Evolutionary conservation across 92 coral and sea anemone species (phyloP).

Genomic region (Epizoanthus stellaris): DNA sequence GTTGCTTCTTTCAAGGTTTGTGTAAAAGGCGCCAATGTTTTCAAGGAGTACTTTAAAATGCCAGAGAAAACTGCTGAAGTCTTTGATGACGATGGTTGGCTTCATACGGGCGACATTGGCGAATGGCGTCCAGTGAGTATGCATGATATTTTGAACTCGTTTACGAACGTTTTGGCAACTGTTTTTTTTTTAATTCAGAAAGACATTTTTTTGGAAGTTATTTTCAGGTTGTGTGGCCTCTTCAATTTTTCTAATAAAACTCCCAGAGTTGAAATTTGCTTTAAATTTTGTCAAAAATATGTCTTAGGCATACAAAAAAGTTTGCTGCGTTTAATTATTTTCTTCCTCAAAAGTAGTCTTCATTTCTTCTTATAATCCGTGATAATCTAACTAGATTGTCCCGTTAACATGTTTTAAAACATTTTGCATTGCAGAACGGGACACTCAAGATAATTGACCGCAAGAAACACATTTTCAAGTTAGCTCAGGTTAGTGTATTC

Average conservation of each 20-base stretch:
- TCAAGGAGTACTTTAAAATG: conserved; percentile 76
- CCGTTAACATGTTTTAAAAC: too few species aligned
- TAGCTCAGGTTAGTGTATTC: conserved; percentile 24
- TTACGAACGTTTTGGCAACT: not conserved
- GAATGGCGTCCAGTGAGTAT: conserved; percentile 80
- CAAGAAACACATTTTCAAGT: conserved; percentile 29
- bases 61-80: conserved; percentile 93
- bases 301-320: too few species aligned
- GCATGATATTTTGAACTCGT: not conserved
- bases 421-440: not conserved
- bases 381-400: too few species aligned
- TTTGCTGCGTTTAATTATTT: too few species aligned
- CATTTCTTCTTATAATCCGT: too few species aligned
- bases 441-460: conserved; percentile 33
- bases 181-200: not conserved
- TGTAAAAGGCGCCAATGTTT: conserved; percentile 81
- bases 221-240: too few species aligned
- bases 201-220: too few species aligned
- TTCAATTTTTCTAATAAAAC: too few species aligned
- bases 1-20: conserved; percentile 62
- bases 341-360: too few species aligned
- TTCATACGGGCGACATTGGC: conserved; percentile 95
- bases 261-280: too few species aligned
- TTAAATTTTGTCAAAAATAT: too few species aligned
- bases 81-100: conserved; percentile 92